Evolutionary conservation across 2,797 vertebrate species (phyloP).

Genomic region (Channallabes apus): DNA sequence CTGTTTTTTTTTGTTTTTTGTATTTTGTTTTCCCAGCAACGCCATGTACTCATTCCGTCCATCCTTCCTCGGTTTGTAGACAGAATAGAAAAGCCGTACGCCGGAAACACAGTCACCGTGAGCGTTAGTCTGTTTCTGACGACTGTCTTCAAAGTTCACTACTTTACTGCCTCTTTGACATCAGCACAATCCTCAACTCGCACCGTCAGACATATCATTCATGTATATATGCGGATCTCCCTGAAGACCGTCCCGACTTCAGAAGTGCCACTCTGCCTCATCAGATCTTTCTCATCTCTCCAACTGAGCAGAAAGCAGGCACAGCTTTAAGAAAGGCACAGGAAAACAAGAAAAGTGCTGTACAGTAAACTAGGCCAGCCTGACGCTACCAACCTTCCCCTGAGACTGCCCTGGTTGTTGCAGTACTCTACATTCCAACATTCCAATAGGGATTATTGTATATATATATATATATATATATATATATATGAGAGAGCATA

Average conservation of each 20-base stretch:
- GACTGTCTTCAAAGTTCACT: constrained; percentile 8
- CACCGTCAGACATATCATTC: constrained; percentile 6
- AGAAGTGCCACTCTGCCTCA: constrained; percentile 34
- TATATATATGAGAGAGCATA: too few relatives aligned
- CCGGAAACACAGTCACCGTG: neutral
- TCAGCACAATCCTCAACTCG: constrained; percentile 1
- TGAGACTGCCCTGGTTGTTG: constrained; percentile 21
- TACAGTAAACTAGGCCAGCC: constrained; percentile 51
- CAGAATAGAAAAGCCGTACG: neutral
- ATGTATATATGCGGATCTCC: neutral
- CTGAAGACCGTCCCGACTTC: neutral
- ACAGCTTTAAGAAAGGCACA: constrained; percentile 40
- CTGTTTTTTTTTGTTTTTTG: neutral
- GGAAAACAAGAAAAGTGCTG: constrained; percentile 33
- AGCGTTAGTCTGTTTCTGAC: constrained; percentile 4
- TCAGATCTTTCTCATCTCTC: constrained; percentile 41
- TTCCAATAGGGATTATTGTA: neutral
- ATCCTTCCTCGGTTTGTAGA: constrained; percentile 7
- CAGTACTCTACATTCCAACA: constrained; percentile 22
- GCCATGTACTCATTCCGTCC: neutral
- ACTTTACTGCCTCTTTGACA: constrained; percentile 1
- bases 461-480: constrained; percentile 12
- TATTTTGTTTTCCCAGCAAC: neutral
- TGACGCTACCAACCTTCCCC: constrained; percentile 21
- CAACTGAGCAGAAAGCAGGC: constrained; percentile 51